Base-by-base conservation (phyloP, 2,888 invertebrate genomes). In the Thereva nobilitata region DNA sequence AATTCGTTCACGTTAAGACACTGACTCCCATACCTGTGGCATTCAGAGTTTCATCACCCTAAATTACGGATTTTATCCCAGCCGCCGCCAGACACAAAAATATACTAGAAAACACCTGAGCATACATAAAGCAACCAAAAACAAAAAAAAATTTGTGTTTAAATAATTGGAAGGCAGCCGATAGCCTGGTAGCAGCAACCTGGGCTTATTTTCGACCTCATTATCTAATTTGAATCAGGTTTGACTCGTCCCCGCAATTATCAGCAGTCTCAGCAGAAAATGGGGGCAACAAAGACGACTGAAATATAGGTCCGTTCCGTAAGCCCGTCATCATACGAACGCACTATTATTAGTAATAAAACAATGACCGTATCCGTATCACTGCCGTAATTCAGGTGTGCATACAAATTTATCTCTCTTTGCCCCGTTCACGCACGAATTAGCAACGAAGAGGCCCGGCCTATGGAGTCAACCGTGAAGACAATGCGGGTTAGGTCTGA, bases 211-310 rank as follows among this genome's bases (percentile, higher is more conserved):
- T n/a, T 59, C 45, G 35, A 59, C 57, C 57, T 47, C 38, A 59
- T 59, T 59, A 47, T 47, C 57, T 59, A 59, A 59, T 59, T 59
- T 47, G 8, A 38, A 47, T 47, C 57, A 47, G 10, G 57, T 59
- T 59, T 59, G 45, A 59, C 57, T 47, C 38, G 57, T 59, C 10
- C 8, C n/a, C 38, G 5, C 12, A 23, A 10, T 47, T 35, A 38
- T 59, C 57, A 59, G 38, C 10, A 12, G 57, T 12, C 23, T 23
- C 23, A 23, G 23, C 45, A 47, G 47, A 5, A 59, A 59, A 59
- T 59, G 45, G 41, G 47, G 35, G 47, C 37, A 59, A n/a, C 35
- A 8, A 10, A 59, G 47, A 47, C 37, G 37, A 10, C 45, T 47
- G 10, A 9, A 12, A 59, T 47, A 47, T 23, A 23, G 23, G 23